Conservation (phyloP, 2,888 invertebrate species). For the Drosophila glabriapex region DNA sequence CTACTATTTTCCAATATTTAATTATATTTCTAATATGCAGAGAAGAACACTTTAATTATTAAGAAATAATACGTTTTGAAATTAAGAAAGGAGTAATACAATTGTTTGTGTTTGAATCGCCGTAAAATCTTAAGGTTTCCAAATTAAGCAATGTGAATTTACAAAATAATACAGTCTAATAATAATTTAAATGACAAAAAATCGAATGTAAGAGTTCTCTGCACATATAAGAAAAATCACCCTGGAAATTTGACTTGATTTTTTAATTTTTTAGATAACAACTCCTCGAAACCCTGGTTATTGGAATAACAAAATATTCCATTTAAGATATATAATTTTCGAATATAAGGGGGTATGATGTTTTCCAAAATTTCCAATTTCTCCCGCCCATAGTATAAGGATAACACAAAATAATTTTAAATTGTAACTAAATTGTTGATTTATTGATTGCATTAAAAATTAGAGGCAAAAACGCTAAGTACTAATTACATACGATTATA, state of each 20-base stretch:
- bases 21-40: neutral
- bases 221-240: neutral
- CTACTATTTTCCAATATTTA: neutral
- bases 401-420: neutral
- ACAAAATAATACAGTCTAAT: neutral
- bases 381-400: neutral
- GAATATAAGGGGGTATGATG: neutral
- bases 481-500: slow-evolving; percentile 42
- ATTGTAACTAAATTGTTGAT: slow-evolving; percentile 49
- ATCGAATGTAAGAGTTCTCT: neutral
- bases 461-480: slow-evolving; percentile 53
- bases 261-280: neutral
- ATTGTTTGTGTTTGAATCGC: neutral
- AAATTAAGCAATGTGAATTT: neutral
- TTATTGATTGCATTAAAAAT: slow-evolving; percentile 63
- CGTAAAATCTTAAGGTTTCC: neutral
- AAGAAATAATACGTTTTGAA: neutral
- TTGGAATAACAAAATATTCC: neutral
- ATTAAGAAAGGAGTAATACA: neutral
- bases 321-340: neutral
- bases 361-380: too few relatives aligned
- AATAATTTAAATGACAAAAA: neutral
- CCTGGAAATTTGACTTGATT: neutral
- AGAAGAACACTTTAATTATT: neutral
- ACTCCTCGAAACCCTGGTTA: neutral